phyloP scores from a whole-genome alignment of 2,888 invertebrate species.

The Agriopis aurantiaria region DNA sequence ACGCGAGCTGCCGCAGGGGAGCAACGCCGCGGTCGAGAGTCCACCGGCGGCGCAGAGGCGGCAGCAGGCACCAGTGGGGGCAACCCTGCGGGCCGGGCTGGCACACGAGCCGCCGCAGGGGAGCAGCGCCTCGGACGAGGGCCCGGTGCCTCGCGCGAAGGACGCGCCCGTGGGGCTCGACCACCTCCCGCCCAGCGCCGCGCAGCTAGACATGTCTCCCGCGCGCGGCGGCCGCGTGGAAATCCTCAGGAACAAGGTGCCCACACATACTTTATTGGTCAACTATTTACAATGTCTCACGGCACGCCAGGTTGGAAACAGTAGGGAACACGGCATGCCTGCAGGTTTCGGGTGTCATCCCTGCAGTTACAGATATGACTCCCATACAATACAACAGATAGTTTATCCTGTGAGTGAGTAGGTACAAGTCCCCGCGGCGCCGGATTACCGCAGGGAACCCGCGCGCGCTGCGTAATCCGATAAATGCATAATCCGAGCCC shows the following conservation, averaged over 20 bases:
- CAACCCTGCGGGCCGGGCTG: too few species aligned
- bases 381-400: background rate
- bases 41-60: too few species aligned
- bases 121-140: background rate
- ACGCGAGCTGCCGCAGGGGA: background rate
- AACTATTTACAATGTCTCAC: too few species aligned
- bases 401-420: background rate
- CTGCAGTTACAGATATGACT: too few species aligned
- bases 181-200: slow-evolving; percentile 37
- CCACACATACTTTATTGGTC: background rate
- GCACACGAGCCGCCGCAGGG: background rate
- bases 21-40: background rate
- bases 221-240: slow-evolving; percentile 60
- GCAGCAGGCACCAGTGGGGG: background rate
- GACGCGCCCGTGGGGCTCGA: background rate
- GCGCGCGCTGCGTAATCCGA: background rate
- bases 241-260: slow-evolving; percentile 56
- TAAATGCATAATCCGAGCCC: background rate
- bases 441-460: background rate
- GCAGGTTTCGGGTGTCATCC: too few species aligned
- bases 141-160: background rate
- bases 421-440: too few species aligned
- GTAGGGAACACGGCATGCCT: too few species aligned
- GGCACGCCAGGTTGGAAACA: too few species aligned
- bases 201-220: slow-evolving; percentile 67